Percentiles rank a stretch among this genome's conserved stretches.
These are phyloP conservation scores for Nebria salina DNA, from an alignment of 2,888 invertebrate species.

Conservation along the genomic window DNA sequence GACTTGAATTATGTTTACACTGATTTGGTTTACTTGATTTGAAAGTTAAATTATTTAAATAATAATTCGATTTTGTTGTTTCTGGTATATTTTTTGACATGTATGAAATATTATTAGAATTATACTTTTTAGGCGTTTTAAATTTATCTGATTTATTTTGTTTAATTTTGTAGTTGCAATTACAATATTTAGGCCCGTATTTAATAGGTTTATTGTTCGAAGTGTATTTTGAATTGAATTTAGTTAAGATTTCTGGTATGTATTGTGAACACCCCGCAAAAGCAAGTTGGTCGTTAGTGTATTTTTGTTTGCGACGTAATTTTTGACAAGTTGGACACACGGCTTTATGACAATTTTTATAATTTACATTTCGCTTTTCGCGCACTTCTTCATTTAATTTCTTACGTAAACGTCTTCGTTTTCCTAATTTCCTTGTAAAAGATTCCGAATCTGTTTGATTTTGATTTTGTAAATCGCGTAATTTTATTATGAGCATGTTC, in stretches of 20 bases:
- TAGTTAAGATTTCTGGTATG: conserved; percentile 40
- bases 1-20: neutral
- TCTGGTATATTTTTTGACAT: no score
- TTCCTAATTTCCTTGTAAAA: neutral
- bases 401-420: neutral
- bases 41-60: neutral
- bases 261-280: conserved; percentile 39
- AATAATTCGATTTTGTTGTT: no score
- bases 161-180: neutral
- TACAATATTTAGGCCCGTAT: neutral
- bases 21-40: neutral
- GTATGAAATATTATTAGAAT: no score
- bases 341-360: neutral
- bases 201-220: neutral
- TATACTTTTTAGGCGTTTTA: no score
- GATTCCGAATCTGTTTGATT: neutral
- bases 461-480: neutral
- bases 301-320: conserved; percentile 37
- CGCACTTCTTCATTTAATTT: neutral
- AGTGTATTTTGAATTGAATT: neutral
- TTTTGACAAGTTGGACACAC: conserved; percentile 40
- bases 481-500: neutral
- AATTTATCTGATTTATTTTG: no score
- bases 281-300: conserved; percentile 24
- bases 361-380: neutral